phyloP scores from a whole-genome alignment of 1,140 invertebrate genomes.

The Bombus ignitus region DNA sequence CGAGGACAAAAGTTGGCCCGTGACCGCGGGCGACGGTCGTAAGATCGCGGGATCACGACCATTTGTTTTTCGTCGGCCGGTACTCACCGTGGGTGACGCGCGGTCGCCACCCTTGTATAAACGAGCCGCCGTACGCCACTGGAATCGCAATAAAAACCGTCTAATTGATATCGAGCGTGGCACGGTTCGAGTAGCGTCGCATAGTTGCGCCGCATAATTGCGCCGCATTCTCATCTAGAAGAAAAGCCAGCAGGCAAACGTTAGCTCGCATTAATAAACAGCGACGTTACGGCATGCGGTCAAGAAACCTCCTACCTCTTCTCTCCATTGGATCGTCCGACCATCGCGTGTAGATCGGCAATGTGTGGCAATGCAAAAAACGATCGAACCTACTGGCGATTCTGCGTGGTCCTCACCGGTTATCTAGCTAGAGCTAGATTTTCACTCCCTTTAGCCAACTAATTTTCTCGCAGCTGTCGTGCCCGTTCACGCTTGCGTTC shows the following conservation, averaged over 20 bases:
- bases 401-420: neutral
- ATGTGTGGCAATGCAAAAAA: neutral
- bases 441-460: neutral
- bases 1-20: too few species aligned
- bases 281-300: too few species aligned
- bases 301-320: too few species aligned
- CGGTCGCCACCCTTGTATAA: conserved; percentile 36
- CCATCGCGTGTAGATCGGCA: too few species aligned
- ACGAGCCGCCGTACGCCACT: conserved; percentile 24
- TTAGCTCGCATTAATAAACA: neutral
- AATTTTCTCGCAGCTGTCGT: conserved; percentile 34
- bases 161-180: conserved; percentile 51
- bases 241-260: neutral
- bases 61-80: conserved; percentile 55
- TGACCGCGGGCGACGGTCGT: too few species aligned
- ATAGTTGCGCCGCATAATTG: conserved; percentile 28
- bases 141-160: conserved; percentile 28
- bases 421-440: too few species aligned
- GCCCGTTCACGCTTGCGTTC: neutral
- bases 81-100: conserved; percentile 34
- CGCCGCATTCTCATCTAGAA: conserved; percentile 17
- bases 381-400: neutral
- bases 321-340: too few species aligned
- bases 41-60: too few species aligned
- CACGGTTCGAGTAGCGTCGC: conserved; percentile 35